A percentile compares a stretch with the other conserved stretches of the same genome.
Conservation (phyloP, 2,888 invertebrate genomes). For the Cheilosia urbana region DNA sequence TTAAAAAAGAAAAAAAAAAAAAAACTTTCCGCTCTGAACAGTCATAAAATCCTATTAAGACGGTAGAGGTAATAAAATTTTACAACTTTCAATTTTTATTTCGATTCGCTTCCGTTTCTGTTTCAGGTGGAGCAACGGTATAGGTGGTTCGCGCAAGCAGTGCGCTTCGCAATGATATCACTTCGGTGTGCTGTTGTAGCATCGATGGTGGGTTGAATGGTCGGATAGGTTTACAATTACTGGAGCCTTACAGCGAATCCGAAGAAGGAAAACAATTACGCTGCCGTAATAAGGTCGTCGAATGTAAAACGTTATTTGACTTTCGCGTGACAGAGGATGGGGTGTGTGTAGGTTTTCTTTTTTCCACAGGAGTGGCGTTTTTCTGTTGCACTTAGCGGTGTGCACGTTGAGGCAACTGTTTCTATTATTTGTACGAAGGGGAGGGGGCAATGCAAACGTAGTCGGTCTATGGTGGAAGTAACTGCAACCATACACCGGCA, state of each 20-base stretch:
- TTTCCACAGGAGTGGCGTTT: constrained; percentile 14
- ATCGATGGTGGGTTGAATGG: constrained; percentile 18
- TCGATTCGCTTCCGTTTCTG: constrained; percentile 69
- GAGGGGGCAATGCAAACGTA: background rate
- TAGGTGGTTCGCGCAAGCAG: background rate
- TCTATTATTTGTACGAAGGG: constrained; percentile 35
- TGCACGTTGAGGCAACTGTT: constrained; percentile 38
- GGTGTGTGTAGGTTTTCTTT: constrained; percentile 5
- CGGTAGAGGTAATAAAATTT: constrained; percentile 79
- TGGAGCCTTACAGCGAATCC: background rate
- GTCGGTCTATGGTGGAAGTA: constrained; percentile 47
- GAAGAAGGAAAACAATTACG: constrained; percentile 63
- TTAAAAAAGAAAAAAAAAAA: constrained; percentile 58
- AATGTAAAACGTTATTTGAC: constrained; percentile 68
- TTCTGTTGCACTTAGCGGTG: constrained; percentile 47
- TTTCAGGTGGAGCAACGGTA: constrained; percentile 1
- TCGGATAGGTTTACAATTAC: constrained; percentile 67
- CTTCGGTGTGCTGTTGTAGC: background rate
- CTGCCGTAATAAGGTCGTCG: constrained; percentile 62
- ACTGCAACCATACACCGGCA: constrained; percentile 18
- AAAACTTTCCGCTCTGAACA: constrained; percentile 57
- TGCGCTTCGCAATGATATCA: constrained; percentile 10
- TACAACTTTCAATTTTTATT: constrained; percentile 82
- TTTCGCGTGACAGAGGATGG: constrained; percentile 67
- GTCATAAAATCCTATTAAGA: constrained; percentile 74